Evolutionary conservation across 2,888 invertebrate species (phyloP), one percentile per base, ranked within the genome.

Genomic region (Ochlodes sylvanus): DNA sequence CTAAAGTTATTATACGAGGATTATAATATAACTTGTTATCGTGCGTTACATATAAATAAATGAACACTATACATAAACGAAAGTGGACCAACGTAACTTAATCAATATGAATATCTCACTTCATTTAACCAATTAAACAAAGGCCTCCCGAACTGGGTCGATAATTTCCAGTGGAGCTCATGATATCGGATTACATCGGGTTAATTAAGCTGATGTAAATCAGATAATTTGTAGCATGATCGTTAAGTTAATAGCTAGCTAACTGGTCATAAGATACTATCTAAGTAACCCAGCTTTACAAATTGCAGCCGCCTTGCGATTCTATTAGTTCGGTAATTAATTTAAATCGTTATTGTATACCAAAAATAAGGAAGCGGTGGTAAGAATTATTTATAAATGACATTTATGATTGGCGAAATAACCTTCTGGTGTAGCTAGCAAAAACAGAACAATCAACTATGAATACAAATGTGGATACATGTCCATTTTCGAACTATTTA

Each of bases 191-290:
- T 52, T 21, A 52, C 14, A 27, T 52, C 52, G 12, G 21, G 52
- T 52, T 52, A 52, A 52, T 52, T 52, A 52, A 52, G 27, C 21
- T 17, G 47, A 47, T 47, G 47, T 15, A 47, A 47, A 47, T 52
- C 52, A 52, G 52, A 14, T 52, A 52, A 52, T 52, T 52, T 52
- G 52, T 52, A 52, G 21, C 21, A 27, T 52, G 52, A 27, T 52
- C 52, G 21, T 27, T 52, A 52, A 52, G 27, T 27, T 52, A 52
- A 52, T 52, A 52, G 21, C 17, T 52, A 52, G 21, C 17, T 52
- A 52, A 52, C 21, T 52, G 52, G 27, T 27, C 52, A 52, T 14
- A 27, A 52, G 52, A 52, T 52, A 21, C 6, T 27, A 52, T 52
- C 52, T 52, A 27, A 52, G 52, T 14, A 52, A 52, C 21, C 14